phyloP scores from a whole-genome alignment of 2,113 vertebrate species.

The Globicephala melas region DNA sequence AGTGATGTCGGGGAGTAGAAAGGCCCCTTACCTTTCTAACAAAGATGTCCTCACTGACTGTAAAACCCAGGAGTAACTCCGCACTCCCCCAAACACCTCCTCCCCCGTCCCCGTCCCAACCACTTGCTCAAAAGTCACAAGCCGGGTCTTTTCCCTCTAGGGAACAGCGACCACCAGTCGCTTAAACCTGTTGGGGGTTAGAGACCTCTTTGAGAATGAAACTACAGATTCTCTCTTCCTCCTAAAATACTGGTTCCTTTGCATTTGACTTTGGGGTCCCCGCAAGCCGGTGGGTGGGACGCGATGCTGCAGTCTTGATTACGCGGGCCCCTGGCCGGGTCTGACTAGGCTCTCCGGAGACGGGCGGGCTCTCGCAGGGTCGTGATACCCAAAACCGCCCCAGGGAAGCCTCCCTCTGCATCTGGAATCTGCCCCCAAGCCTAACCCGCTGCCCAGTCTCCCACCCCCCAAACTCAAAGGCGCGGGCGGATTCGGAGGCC shows the following conservation, averaged over 20 bases:
- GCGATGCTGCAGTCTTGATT: background rate
- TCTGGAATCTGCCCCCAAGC: background rate
- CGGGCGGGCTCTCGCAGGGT: background rate
- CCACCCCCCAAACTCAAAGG: background rate
- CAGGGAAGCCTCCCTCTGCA: background rate
- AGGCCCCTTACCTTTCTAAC: background rate
- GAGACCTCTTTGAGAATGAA: background rate
- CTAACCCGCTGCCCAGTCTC: background rate
- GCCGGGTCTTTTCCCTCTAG: background rate
- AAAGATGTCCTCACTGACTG: background rate
- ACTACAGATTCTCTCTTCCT: background rate
- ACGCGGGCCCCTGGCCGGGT: background rate
- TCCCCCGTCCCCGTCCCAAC: background rate
- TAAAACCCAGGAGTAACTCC: background rate
- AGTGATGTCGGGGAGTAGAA: background rate
- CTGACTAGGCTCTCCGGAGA: background rate
- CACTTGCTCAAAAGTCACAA: background rate
- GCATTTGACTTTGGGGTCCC: background rate
- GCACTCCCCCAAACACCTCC: background rate
- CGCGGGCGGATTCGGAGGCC: background rate
- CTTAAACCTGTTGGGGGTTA: background rate
- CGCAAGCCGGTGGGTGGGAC: background rate
- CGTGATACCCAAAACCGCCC: background rate
- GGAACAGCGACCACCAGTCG: slow-evolving; percentile 11
- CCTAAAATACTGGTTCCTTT: background rate